Evolutionary conservation across 2,113 vertebrate genomes (phyloP).

Genomic region (Ctenodactylus gundi): DNA sequence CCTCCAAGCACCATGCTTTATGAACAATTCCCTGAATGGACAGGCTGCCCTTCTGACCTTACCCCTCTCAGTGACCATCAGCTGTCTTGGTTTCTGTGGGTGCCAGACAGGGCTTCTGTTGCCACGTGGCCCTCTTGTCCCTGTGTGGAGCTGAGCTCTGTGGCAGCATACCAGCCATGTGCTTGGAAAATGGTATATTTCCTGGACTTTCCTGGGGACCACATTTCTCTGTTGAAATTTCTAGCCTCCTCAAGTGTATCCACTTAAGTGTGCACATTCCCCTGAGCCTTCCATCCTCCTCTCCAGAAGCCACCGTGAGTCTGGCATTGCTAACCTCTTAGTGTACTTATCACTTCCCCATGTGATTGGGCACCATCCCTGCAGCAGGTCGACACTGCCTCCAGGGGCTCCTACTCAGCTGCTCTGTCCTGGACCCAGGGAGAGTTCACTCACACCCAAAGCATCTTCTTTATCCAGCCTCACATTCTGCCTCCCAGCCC

Average conservation of each 20-base stretch:
- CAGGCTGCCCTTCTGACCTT: not conserved
- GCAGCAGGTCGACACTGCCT: not conserved
- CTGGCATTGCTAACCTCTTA: not conserved
- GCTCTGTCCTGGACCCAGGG: not conserved
- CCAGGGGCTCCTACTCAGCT: not conserved
- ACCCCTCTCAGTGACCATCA: not conserved
- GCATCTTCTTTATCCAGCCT: not conserved
- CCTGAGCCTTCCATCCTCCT: not conserved
- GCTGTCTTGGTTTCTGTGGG: not conserved
- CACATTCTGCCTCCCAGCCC: rapidly evolving
- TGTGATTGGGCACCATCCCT: not conserved
- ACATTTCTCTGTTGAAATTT: not conserved
- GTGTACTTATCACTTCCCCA: no score
- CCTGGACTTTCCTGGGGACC: not conserved
- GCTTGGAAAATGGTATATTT: not conserved
- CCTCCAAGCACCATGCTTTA: not conserved
- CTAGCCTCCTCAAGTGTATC: not conserved
- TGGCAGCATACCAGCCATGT: no score
- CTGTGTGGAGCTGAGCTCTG: not conserved
- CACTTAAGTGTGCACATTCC: not conserved
- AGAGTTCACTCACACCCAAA: not conserved
- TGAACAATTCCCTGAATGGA: not conserved
- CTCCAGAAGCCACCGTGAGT: rapidly evolving
- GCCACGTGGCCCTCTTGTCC: not conserved
- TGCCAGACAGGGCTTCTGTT: not conserved